Conservation (phyloP, 2,888 invertebrate genomes). For the Drosophila merina region DNA sequence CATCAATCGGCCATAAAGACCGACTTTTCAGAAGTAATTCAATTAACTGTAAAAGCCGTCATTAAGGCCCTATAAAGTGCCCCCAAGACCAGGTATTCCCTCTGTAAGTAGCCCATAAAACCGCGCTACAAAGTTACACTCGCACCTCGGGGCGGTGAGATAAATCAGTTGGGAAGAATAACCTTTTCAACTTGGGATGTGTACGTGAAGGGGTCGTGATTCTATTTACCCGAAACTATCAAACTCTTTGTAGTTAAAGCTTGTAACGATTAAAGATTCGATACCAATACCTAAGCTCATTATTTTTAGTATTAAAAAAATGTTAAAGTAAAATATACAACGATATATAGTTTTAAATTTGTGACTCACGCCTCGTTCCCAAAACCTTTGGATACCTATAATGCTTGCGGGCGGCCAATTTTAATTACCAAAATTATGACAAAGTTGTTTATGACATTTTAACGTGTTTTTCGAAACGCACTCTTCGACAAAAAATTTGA, state of each 20-base stretch:
- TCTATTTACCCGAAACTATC: not conserved
- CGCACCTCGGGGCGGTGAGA: slow-evolving; percentile 70
- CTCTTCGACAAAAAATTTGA: slow-evolving; percentile 54
- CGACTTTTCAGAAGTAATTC: slow-evolving; percentile 60
- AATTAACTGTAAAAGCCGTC: slow-evolving; percentile 77
- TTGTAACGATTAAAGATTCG: not conserved
- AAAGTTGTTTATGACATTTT: slow-evolving; percentile 78
- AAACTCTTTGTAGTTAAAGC: not conserved
- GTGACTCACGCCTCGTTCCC: slow-evolving; percentile 9
- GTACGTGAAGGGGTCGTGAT: not conserved
- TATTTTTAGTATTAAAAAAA: not conserved
- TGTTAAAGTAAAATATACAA: too few species aligned
- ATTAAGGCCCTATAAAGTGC: slow-evolving; percentile 58
- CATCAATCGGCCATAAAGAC: slow-evolving; percentile 40
- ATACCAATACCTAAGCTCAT: not conserved
- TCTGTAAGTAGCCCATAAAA: slow-evolving; percentile 58
- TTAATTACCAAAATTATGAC: slow-evolving; percentile 81
- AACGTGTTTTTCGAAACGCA: slow-evolving; percentile 60
- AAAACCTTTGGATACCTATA: not conserved
- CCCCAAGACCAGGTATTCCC: slow-evolving; percentile 3
- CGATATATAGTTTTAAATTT: too few species aligned
- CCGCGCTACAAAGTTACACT: slow-evolving; percentile 73
- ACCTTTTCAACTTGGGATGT: slow-evolving; percentile 14
- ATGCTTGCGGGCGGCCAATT: slow-evolving; percentile 69
- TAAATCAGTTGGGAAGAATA: slow-evolving; percentile 60